Evolutionary conservation across 2,797 vertebrate genomes (phyloP).

Genomic region (Siniperca obscura): DNA sequence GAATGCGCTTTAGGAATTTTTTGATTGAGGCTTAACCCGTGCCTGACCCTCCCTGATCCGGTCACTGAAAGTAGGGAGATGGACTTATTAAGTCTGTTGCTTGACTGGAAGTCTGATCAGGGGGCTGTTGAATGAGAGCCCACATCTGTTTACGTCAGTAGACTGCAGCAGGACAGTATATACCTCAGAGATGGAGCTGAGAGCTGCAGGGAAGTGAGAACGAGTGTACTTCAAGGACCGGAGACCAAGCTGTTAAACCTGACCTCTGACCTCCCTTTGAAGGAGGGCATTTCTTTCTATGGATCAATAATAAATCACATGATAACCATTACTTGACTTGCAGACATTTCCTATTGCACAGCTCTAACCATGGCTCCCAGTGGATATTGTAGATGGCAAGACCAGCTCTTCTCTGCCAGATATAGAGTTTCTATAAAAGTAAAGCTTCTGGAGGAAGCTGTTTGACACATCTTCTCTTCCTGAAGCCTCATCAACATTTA

Average conservation of each 20-base stretch:
- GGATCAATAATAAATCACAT: constrained; percentile 26
- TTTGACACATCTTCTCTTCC: constrained; percentile 68
- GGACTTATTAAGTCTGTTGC: constrained; percentile 53
- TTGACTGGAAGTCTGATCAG: constrained; percentile 40
- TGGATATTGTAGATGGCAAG: constrained; percentile 9
- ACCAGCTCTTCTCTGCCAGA: constrained; percentile 29
- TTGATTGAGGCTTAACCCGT: constrained; percentile 77
- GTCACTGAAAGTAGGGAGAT: constrained; percentile 58
- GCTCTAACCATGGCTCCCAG: background rate
- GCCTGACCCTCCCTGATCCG: constrained; percentile 70
- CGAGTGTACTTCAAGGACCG: constrained; percentile 25
- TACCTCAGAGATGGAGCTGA: constrained; percentile 8
- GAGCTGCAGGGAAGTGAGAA: constrained; percentile 6
- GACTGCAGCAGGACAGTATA: background rate
- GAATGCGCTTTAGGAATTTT: constrained; percentile 76
- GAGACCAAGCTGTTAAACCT: constrained; percentile 41
- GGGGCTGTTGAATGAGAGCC: constrained; percentile 51
- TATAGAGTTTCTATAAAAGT: constrained; percentile 54
- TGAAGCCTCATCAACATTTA: constrained; percentile 80
- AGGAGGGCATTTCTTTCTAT: constrained; percentile 20
- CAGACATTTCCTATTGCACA: background rate
- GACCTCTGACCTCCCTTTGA: constrained; percentile 50
- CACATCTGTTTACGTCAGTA: constrained; percentile 53
- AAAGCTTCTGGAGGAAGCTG: constrained; percentile 54
- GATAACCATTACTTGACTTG: constrained; percentile 30